phyloP scores from a whole-genome alignment of 2,888 invertebrate genomes.

The Liposcelis brunnea region DNA sequence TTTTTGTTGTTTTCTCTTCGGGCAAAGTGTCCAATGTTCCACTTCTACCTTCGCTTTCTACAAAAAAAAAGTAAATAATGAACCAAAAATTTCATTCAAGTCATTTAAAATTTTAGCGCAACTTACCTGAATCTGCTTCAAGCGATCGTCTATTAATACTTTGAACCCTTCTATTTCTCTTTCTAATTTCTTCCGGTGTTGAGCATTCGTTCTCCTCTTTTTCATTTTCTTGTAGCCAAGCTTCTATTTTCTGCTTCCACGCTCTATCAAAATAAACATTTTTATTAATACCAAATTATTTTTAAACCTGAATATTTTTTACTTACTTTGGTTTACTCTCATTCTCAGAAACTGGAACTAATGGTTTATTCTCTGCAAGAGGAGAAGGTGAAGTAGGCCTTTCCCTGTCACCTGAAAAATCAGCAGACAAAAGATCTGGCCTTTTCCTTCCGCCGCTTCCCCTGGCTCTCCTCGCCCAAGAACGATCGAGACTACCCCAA shows the following conservation, averaged over 20 bases:
- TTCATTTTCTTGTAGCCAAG: slow-evolving; percentile 77
- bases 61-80: slow-evolving; percentile 10
- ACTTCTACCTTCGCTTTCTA: slow-evolving; percentile 63
- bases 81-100: slow-evolving; percentile 2
- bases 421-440: slow-evolving; percentile 56
- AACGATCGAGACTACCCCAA: slow-evolving; percentile 80
- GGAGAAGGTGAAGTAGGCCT: slow-evolving; percentile 51
- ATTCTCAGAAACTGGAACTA: slow-evolving; percentile 22
- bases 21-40: slow-evolving; percentile 51
- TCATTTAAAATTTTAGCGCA: background rate
- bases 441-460: slow-evolving; percentile 54
- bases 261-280: slow-evolving; percentile 33
- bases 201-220: slow-evolving; percentile 46
- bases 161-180: slow-evolving; percentile 44
- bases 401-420: slow-evolving; percentile 56
- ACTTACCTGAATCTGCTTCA: slow-evolving; percentile 66
- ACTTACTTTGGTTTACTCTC: slow-evolving; percentile 40
- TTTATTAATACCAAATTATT: background rate
- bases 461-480: slow-evolving; percentile 67
- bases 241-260: slow-evolving; percentile 81
- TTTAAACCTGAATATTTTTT: background rate
- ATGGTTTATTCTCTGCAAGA: slow-evolving; percentile 35
- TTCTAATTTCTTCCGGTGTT: slow-evolving; percentile 42
- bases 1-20: slow-evolving; percentile 37
- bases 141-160: slow-evolving; percentile 48